Base-by-base conservation (phyloP, 2,113 vertebrate genomes). In the Saccopteryx leptura region DNA sequence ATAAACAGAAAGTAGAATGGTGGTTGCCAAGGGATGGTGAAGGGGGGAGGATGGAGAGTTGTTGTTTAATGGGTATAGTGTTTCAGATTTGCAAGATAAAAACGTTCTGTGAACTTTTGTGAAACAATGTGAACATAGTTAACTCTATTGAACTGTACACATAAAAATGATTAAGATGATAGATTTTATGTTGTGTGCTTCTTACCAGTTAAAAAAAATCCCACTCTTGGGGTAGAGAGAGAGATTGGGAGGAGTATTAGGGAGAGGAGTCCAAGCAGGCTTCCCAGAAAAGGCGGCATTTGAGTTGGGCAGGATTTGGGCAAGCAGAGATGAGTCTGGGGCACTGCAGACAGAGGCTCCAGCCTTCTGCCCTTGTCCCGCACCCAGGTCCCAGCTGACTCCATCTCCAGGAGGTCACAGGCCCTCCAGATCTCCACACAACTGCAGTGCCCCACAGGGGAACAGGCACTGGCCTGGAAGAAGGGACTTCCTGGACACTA, bases 21-120 rank as follows among this genome's bases (percentile, higher is more conserved):
- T 26, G 56, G 69, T 50, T 54, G 31, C 18, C 31, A 17, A 52
- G 52, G 19, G 11, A 10, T 24, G 10, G 14, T 14, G 58, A 17
- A 19, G 21, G 23, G 26, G 7, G 2, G 31, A 21, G 9, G 46
- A 63, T 17, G 15, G 23, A 71, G 7, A 39, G 48, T 15, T 60
- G 26, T 48, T 63, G 24, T 63, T 88, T 72, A 48, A 58, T 21
- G 26, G 33, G 60, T 46, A 24, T 12, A 31, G 31, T 78, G 58
- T 76, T 79, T 72, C 84, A 60, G 87, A 91, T 95, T 79, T 82
- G 28, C 23, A 50, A 60, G 75, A 74, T 65, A 52, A 71, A 90
- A 68, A 92, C 18, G 21, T 89, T 63, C 89, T 79, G 12, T 76
- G 80, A 88, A 33, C 23, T 28, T 8, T 3, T 81, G 26, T 33